These are phyloP conservation scores for Aphis craccivora DNA, from an alignment of 1,140 invertebrate species.

Conservation along the genomic window DNA sequence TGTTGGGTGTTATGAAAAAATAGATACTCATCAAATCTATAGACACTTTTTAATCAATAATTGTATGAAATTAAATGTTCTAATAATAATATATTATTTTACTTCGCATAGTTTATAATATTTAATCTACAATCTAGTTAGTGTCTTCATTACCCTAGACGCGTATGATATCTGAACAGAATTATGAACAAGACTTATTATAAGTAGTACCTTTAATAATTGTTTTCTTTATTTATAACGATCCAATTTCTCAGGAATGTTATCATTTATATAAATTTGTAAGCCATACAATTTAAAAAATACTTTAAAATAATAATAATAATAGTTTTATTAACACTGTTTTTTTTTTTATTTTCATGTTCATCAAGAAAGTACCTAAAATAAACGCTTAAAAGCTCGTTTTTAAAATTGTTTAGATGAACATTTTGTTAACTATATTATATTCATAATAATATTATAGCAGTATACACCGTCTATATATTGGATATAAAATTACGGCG, in stretches of 20 bases:
- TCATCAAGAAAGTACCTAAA: neutral
- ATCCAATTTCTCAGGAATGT: too few relatives aligned
- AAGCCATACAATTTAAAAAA: neutral
- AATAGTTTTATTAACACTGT: neutral
- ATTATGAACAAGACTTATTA: neutral
- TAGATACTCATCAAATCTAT: neutral
- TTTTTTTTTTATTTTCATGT: neutral
- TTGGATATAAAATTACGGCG: conserved; percentile 10
- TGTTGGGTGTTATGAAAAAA: neutral
- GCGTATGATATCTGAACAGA: neutral
- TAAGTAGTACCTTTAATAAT: neutral
- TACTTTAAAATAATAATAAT: neutral
- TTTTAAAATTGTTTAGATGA: neutral
- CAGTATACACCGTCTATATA: neutral
- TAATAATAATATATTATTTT: neutral
- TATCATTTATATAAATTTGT: neutral
- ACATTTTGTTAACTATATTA: neutral
- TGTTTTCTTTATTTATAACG: neutral
- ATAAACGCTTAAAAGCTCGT: neutral
- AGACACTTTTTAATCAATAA: neutral
- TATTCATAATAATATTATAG: neutral
- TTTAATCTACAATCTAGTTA: neutral
- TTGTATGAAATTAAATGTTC: neutral
- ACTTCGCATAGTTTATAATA: neutral
- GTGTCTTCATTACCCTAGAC: neutral